A percentile compares a stretch with the other conserved stretches of the same genome.
Evolutionary conservation across 2,888 invertebrate species (phyloP).

Genomic region (Syritta pipiens): DNA sequence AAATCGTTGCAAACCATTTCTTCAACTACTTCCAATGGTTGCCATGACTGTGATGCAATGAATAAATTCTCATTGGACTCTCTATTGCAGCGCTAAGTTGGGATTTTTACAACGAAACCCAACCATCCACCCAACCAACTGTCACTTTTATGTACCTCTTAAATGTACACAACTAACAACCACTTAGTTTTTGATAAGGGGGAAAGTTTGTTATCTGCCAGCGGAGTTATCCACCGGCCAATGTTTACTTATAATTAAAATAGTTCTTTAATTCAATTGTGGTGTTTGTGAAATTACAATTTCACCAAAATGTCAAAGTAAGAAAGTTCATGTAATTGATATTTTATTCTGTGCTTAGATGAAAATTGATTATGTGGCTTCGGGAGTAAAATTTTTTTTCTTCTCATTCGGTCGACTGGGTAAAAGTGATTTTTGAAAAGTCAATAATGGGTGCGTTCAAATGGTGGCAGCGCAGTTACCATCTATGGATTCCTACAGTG

Average conservation of each 20-base stretch:
- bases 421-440: constrained; percentile 1
- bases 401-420: not conserved
- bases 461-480: not conserved
- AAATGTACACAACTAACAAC: too few relatives aligned
- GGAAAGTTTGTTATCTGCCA: not conserved
- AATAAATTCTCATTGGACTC: too few relatives aligned
- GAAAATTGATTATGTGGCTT: not conserved
- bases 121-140: too few relatives aligned
- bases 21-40: too few relatives aligned
- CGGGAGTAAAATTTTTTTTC: too few relatives aligned
- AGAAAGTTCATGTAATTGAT: not conserved
- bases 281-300: not conserved
- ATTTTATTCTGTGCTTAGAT: not conserved
- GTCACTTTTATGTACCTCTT: too few relatives aligned
- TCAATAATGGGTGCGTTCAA: constrained; percentile 15
- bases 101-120: too few relatives aligned
- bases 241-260: not conserved
- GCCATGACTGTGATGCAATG: too few relatives aligned
- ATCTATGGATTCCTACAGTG: not conserved
- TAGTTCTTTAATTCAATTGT: not conserved
- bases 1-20: too few relatives aligned
- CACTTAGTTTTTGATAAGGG: too few relatives aligned
- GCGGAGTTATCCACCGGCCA: not conserved
- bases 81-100: too few relatives aligned
- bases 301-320: constrained; percentile 14